Percentiles rank a stretch among this genome's conserved stretches.
These are phyloP conservation scores for Cydia strobilella DNA, from an alignment of 1,140 invertebrate species.

Conservation along the genomic window DNA sequence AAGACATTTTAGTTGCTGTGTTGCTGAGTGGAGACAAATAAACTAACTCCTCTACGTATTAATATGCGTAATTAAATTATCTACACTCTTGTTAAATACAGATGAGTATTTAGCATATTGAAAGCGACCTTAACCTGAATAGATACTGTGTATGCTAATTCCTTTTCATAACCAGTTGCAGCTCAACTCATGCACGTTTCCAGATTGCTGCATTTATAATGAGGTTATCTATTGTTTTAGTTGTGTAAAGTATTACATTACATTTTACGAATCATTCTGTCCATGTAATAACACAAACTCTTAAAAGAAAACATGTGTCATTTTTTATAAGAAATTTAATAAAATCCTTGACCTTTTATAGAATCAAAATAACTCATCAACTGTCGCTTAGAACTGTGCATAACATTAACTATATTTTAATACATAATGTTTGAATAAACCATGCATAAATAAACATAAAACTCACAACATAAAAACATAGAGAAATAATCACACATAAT, in stretches of 20 bases:
- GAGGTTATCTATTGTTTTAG: neutral
- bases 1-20: no score
- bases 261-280: neutral
- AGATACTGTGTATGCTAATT: neutral
- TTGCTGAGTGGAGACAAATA: no score
- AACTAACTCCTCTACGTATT: neutral
- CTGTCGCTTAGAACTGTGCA: neutral
- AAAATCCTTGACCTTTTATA: neutral
- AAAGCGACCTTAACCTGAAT: neutral
- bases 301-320: neutral
- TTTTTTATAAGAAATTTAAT: neutral
- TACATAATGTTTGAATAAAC: neutral
- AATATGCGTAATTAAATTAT: neutral
- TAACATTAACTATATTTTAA: neutral
- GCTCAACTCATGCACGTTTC: neutral
- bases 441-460: neutral
- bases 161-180: constrained; percentile 6
- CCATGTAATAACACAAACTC: neutral
- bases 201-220: neutral
- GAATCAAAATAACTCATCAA: constrained; percentile 1
- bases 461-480: constrained; percentile 42
- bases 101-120: neutral
- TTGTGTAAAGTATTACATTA: constrained; percentile 11
- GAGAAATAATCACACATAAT: constrained; percentile 20
- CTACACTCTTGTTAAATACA: neutral